Conservation (phyloP, 2,113 vertebrate species). For the Hydrochoerus hydrochaeris region DNA sequence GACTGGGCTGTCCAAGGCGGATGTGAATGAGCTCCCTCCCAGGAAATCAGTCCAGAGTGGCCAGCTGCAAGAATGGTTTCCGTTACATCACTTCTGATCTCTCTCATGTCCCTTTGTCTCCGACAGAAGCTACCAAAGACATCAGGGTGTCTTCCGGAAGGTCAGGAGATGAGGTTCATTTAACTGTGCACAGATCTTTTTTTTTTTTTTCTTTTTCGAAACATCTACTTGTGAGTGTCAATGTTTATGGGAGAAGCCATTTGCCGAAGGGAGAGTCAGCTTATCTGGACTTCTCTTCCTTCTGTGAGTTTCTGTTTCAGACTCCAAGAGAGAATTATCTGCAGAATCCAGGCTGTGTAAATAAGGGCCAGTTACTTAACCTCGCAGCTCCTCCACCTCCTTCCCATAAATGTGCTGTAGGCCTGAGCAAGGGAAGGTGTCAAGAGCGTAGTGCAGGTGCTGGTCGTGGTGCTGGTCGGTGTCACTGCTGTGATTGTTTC, state of each 20-base stretch:
- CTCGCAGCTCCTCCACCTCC: neutral
- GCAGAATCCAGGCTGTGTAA: neutral
- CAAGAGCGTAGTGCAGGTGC: neutral
- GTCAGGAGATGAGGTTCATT: neutral
- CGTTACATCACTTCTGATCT: neutral
- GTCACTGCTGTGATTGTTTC: rapidly evolving
- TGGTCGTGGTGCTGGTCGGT: neutral
- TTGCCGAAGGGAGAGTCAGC: neutral
- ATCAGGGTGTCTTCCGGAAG: neutral
- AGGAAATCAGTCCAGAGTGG: neutral
- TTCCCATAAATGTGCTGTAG: neutral
- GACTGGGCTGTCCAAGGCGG: neutral
- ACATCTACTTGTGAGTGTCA: neutral
- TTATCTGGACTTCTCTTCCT: neutral
- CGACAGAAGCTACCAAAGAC: neutral
- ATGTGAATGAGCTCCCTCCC: neutral
- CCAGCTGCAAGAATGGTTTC: neutral
- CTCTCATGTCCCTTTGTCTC: neutral
- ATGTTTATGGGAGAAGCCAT: neutral
- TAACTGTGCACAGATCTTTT: neutral
- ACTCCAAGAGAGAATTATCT: neutral
- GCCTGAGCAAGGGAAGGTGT: neutral
- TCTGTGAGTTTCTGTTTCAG: neutral
- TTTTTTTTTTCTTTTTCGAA: neutral
- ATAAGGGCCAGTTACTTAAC: neutral